phyloP scores from a whole-genome alignment of 2,113 vertebrate genomes.

The Channa argus region DNA sequence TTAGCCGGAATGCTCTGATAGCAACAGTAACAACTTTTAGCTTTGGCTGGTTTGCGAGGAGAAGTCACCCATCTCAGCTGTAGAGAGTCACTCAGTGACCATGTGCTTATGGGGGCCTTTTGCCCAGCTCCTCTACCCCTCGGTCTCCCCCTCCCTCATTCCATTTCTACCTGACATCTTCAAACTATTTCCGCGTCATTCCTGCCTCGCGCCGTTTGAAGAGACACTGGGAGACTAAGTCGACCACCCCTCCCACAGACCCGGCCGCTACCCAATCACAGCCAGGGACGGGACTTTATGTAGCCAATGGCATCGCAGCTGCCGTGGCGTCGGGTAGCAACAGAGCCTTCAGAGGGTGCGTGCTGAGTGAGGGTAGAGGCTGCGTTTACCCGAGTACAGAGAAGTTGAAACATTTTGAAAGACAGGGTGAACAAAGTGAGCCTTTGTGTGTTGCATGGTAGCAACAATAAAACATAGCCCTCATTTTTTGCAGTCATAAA shows the following conservation, averaged over 20 bases:
- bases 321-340: conserved; percentile 87
- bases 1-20: conserved; percentile 76
- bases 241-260: conserved; percentile 74
- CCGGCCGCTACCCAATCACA: conserved; percentile 69
- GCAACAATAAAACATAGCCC: not conserved
- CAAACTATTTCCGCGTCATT: conserved; percentile 85
- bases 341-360: conserved; percentile 78
- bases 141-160: conserved; percentile 38
- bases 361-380: conserved; percentile 58
- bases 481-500: not conserved
- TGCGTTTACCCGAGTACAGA: conserved; percentile 66
- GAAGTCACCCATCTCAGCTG: conserved; percentile 69
- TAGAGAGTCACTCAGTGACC: conserved; percentile 64
- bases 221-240: conserved; percentile 72
- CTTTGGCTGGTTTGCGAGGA: conserved; percentile 62
- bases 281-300: conserved; percentile 43
- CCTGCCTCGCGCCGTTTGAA: conserved; percentile 77
- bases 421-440: conserved; percentile 44
- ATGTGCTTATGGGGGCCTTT: conserved; percentile 49
- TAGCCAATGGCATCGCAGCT: conserved; percentile 79
- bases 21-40: conserved; percentile 80
- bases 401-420: conserved; percentile 73
- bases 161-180: conserved; percentile 83
- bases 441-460: conserved; percentile 17
- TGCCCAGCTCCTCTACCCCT: conserved; percentile 15